Evolutionary conservation across 2,113 vertebrate species (phyloP), one percentile per base, ranked within the genome.

Genomic region (Gopherus evgoodei): DNA sequence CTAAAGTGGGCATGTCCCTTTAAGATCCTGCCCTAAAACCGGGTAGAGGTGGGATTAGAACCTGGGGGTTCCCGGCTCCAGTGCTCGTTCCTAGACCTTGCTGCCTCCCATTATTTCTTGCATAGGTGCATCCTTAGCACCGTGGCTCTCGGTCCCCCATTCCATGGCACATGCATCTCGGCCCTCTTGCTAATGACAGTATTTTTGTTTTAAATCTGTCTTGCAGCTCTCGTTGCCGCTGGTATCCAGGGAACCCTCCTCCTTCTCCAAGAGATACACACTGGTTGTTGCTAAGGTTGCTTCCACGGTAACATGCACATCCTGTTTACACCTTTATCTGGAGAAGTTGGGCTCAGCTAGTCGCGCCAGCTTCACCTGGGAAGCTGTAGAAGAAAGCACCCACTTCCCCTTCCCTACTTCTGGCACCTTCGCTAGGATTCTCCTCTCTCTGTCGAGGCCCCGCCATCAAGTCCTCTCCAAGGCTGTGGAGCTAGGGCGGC

Each of bases 241-340:
- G 38, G 95, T 98, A 98, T 98, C 98, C 97, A 98, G 95, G 97
- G 96, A 98, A 95, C 95, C 95, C 87, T 95, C 91, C 94, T 97
- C 93, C 96, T 79, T 84, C 95, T 89, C 96, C 93, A 88, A 98
- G 98, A 97, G 97, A 97, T 96, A 97, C 98, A 97, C 93, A 91
- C 96, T 80, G 88, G 96, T 97, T 85, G 96, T 98, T 98, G 97
- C 98, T 98, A 98, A 97, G 97, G 93, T 97, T 88, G 97, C 98
- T 98, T 98, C 98, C 97, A 96, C 98, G 95, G 97, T 99, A 98
- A 98, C 98, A 98, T 98, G 98, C 95, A 94, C 97, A 92, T 98
- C 97, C 97, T 97, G 97, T 97, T 98, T 98, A 97, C 95, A 97
- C 97, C 96, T 97, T 98, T 95, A 97, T 97, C 91, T 53, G 96